Evolutionary conservation across 2,888 invertebrate species (phyloP), one percentile per base, ranked within the genome.

Genomic region (Hypomecis punctinalis): DNA sequence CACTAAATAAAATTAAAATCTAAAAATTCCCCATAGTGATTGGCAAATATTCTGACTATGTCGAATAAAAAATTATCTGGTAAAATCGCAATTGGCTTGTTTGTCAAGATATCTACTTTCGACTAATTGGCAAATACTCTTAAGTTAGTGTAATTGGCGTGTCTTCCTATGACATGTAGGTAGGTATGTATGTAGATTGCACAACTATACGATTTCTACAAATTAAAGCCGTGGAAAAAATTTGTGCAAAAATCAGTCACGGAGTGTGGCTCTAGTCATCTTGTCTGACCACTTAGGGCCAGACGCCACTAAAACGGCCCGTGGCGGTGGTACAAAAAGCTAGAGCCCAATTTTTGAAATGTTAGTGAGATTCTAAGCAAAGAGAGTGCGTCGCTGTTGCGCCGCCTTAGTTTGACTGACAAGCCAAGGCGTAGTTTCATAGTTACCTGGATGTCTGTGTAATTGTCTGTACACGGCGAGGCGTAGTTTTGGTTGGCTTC

Each of bases 21-120:
- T 45, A 39, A 6, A 23, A 45, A 46, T 46, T 51, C 10, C 13
- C 51, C 42, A 43, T 23, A 43, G 36, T 48, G 64, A 64, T 60
- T 64, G 60, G 46, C 59, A 6, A 60, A 63, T 43, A 33, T 52
- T 61, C 61, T 54, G 57, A 36, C 39, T 66, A 66, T 61, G 47
- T 45, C 74, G 67, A 77, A 73, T 74, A 58, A 67, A 72, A 62
- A 75, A 73, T 76, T 73, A 74, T 68, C 71, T 69, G 67, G 64
- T 73, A 67, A 75, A 71, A 75, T 76, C 65, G 62, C 70, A 75
- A 76, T 75, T 72, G 70, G 78, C 75, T 74, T 67, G 81, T 82
- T 78, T 77, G 80, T 77, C 82, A 78, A 79, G 76, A 77, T 63
- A 73, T 74, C 65, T 68, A 81, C 83, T 85, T 84, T 85, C 85